Conservation (phyloP, 2,888 invertebrate species). For the Nemoura dubitans region DNA sequence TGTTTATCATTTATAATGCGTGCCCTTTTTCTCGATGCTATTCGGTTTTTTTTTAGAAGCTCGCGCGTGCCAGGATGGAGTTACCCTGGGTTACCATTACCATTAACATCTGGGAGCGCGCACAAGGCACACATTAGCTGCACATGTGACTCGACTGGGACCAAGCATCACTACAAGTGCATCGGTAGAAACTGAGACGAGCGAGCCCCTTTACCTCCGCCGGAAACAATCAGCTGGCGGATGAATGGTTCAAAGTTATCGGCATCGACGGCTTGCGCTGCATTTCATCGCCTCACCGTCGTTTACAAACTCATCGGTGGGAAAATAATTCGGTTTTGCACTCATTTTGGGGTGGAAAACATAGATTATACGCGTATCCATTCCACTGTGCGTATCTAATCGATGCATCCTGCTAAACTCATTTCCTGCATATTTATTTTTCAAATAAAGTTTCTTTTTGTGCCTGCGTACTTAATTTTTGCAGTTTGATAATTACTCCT, state of each 20-base stretch:
- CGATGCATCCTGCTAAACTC: not conserved
- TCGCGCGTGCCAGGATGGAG: not conserved
- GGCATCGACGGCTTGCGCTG: not conserved
- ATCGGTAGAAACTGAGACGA: not conserved
- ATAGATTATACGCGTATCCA: not conserved
- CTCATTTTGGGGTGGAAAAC: conserved; percentile 12
- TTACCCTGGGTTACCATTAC: not conserved
- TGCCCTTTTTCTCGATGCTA: not conserved
- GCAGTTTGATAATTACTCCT: conserved; percentile 5
- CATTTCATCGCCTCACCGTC: not conserved
- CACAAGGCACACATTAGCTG: not conserved
- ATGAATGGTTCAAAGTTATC: not conserved
- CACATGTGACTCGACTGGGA: not conserved
- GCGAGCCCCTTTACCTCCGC: not conserved
- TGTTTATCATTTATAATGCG: not conserved
- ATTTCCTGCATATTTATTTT: not conserved
- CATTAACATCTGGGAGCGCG: not conserved
- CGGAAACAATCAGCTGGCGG: not conserved
- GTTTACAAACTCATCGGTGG: not conserved
- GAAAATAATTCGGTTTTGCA: not conserved
- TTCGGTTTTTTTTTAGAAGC: not conserved
- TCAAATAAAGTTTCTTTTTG: not conserved
- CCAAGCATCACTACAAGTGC: not conserved
- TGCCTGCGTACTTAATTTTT: not conserved
- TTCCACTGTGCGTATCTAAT: not conserved